Conservation (phyloP, 1,140 invertebrate species). For the Vanessa atalanta region DNA sequence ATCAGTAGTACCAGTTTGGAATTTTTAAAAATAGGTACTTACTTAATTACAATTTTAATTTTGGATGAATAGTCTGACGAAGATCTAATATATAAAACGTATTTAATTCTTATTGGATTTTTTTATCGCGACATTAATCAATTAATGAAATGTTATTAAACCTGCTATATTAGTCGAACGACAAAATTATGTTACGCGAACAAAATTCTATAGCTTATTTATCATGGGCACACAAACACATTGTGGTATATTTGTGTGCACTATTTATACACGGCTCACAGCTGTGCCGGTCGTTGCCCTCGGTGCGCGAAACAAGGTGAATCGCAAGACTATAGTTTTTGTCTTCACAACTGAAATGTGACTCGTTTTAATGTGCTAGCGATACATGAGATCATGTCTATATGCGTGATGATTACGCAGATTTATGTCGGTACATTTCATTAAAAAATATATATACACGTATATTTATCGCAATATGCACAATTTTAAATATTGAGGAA, state of each 20-base stretch:
- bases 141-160: background rate
- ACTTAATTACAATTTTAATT: no score
- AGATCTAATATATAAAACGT: no score
- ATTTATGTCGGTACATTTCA: background rate
- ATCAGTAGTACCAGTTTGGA: no score
- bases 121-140: background rate
- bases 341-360: constrained; percentile 52
- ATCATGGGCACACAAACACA: constrained; percentile 33
- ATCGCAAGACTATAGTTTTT: constrained; percentile 65
- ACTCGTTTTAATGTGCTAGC: constrained; percentile 26
- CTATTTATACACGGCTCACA: constrained; percentile 63
- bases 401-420: background rate
- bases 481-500: no score
- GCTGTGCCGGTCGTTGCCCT: constrained; percentile 70
- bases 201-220: constrained; percentile 21
- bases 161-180: background rate
- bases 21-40: no score
- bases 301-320: constrained; percentile 74
- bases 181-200: constrained; percentile 9
- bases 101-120: no score
- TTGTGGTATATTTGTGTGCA: constrained; percentile 40
- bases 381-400: constrained; percentile 24
- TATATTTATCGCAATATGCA: background rate
- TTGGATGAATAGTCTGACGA: no score
- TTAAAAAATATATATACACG: background rate